Evolutionary conservation across 1,140 invertebrate species (phyloP).

Genomic region (Paraescarpia echinospica): DNA sequence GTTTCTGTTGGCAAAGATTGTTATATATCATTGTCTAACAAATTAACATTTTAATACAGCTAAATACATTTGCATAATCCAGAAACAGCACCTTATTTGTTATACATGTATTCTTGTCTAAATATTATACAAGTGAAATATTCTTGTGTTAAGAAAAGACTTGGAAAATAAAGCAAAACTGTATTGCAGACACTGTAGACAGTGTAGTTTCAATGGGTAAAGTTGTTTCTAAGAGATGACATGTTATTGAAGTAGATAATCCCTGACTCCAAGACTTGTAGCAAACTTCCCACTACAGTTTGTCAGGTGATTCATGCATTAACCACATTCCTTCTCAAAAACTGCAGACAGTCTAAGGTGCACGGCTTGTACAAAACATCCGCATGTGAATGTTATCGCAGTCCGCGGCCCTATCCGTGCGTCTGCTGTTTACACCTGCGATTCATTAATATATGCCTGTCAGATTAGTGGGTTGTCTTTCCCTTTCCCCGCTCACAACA

Average conservation of each 20-base stretch:
- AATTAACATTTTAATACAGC: not conserved
- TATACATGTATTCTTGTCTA: too few species aligned
- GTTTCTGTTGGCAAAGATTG: not conserved
- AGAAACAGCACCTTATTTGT: too few species aligned
- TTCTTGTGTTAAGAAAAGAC: too few species aligned
- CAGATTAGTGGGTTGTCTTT: not conserved
- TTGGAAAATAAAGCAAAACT: too few species aligned
- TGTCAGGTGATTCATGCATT: not conserved
- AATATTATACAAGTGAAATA: too few species aligned
- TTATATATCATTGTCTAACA: not conserved
- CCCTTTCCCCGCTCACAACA: not conserved
- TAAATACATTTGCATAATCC: not conserved
- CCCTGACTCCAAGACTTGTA: too few species aligned
- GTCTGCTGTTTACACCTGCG: constrained; percentile 3
- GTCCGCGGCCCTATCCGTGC: not conserved
- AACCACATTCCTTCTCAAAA: not conserved
- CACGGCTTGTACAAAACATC: not conserved
- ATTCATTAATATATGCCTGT: not conserved
- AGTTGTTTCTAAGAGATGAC: not conserved
- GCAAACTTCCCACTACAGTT: not conserved
- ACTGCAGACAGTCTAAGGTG: not conserved
- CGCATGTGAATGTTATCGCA: not conserved
- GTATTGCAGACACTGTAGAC: too few species aligned
- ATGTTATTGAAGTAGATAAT: not conserved
- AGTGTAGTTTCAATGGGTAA: not conserved